Evolutionary conservation across 2,888 invertebrate species (phyloP).

Genomic region (Brenthis ino): DNA sequence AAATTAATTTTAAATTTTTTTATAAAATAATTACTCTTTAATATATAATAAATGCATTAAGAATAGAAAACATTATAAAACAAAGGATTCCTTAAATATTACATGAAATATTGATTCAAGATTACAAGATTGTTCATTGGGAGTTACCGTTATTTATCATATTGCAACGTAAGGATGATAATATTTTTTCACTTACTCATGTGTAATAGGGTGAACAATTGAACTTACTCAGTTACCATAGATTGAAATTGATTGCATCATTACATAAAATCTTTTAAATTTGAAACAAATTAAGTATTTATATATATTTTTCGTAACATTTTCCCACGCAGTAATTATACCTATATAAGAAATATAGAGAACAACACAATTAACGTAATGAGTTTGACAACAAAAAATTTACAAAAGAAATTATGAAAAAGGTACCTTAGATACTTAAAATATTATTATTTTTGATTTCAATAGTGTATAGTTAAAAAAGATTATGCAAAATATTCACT

Average conservation of each 20-base stretch:
- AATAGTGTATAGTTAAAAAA: constrained; percentile 4
- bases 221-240: neutral
- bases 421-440: neutral
- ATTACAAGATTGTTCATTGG: neutral
- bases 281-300: no score
- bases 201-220: constrained; percentile 22
- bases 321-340: constrained; percentile 15
- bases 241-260: constrained; percentile 12
- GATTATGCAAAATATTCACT: constrained; percentile 15
- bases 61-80: no score
- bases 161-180: constrained; percentile 33
- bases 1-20: no score
- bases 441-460: neutral
- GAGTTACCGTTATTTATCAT: neutral
- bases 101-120: no score
- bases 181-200: constrained; percentile 15
- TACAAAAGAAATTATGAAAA: constrained; percentile 13
- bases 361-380: constrained; percentile 10
- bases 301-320: neutral
- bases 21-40: no score
- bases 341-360: neutral
- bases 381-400: constrained; percentile 1
- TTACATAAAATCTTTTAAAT: neutral
- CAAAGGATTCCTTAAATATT: no score
- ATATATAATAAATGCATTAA: no score